Evolutionary conservation across 2,888 invertebrate species (phyloP), one percentile per base, ranked within the genome.

Genomic region (Autographa gamma): DNA sequence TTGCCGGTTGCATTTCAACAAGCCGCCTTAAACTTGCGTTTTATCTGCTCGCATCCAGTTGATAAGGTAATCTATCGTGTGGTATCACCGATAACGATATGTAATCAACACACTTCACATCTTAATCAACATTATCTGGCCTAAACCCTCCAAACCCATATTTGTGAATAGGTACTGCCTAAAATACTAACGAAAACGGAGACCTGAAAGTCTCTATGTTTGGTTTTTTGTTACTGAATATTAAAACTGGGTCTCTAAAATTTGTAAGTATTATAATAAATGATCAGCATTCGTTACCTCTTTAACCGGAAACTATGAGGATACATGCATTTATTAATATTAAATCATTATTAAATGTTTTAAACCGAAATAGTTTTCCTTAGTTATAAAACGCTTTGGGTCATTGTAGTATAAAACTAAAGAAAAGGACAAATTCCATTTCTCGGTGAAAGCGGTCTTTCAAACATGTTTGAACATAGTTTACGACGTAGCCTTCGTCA

Each of bases 101-200:
- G 60, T 89, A 90, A 92, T 91, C 89, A 84, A 82, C 85, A 74
- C 82, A 83, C 82, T 85, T 79, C 82, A 86, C 85, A 86, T 88
- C 85, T 85, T 88, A 88, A 89, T 89, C 86, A 86, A 81, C 72
- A 67, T 85, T 87, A 88, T 85, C 85, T 77, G 66, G 65, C 64
- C 54, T 73, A 71, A 76, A 75, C 78, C 75, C 63, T 80, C 56
- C 59, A 19, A 18, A 69, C 76, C 69, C 63, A 79, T 74, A 76
- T 75, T 76, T 59, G 66, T 66, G 56, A 56, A 68, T 69, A n/a
- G n/a, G n/a, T n/a, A 71, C 69, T 48, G n/a, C 7, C n/a, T 16
- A n/a, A 48, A 48, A 48, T 69, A 70, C 31, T 68, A 76, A 74
- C 66, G 16, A 60, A 63, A 38, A 71, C 71, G 69, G 71, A 61